These are phyloP conservation scores for Oreochromis mossambicus DNA, from an alignment of 2,797 vertebrate genomes.

Conservation along the genomic window DNA sequence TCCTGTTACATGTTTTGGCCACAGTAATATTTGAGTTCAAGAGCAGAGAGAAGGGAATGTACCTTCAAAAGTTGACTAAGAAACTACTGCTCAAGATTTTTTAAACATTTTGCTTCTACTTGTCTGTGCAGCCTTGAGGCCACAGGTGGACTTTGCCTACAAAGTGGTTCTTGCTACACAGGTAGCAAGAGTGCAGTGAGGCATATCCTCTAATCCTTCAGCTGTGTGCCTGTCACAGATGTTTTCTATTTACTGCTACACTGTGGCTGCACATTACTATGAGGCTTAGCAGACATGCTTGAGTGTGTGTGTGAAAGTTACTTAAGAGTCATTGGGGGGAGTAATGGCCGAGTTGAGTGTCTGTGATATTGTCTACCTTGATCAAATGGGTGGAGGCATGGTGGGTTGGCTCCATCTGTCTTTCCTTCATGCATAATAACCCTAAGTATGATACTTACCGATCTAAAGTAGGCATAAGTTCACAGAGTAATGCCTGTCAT, in stretches of 20 bases:
- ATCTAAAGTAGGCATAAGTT: background rate
- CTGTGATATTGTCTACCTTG: conserved; percentile 8
- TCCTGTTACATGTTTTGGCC: background rate
- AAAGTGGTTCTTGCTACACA: background rate
- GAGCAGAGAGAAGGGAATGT: background rate
- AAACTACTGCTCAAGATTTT: background rate
- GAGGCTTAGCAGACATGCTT: background rate
- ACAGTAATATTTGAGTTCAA: background rate
- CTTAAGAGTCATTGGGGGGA: background rate
- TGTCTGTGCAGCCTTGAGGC: background rate
- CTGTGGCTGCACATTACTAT: background rate
- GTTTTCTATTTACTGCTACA: background rate
- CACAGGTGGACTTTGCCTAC: background rate
- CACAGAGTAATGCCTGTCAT: background rate
- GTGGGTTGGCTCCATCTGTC: background rate
- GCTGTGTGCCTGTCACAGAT: background rate
- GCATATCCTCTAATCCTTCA: background rate
- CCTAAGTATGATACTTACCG: background rate
- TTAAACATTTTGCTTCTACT: background rate
- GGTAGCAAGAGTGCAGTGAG: background rate
- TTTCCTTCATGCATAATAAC: background rate
- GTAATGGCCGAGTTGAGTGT: conserved; percentile 7
- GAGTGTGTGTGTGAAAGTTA: conserved; percentile 6
- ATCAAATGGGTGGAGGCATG: background rate
- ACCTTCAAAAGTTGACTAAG: background rate